Percentiles rank a stretch among this genome's conserved stretches.
phyloP scores from a whole-genome alignment of 1,140 invertebrate species.

The Planococcus citri region DNA sequence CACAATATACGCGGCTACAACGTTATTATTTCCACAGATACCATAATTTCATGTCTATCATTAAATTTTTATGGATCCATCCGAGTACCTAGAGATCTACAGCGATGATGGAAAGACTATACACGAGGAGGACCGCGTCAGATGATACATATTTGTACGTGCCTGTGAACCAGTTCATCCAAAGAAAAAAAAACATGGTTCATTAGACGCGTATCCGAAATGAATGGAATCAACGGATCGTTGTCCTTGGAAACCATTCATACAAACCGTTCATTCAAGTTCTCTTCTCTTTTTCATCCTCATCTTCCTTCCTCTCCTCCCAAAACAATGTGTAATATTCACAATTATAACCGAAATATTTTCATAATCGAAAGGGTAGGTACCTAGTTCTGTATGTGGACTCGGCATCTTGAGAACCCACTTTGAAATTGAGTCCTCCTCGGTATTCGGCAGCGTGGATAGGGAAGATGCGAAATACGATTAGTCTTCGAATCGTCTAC shows the following conservation, averaged over 20 bases:
- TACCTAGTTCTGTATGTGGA: too few species aligned
- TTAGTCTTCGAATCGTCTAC: too few species aligned
- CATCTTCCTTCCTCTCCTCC: neutral
- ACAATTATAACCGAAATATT: too few species aligned
- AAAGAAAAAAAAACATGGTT: neutral
- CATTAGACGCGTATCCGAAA: conserved; percentile 6
- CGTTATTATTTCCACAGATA: neutral
- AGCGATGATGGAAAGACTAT: neutral
- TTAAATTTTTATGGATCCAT: neutral
- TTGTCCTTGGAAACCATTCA: conserved; percentile 6
- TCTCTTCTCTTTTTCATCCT: neutral
- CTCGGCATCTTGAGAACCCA: too few species aligned
- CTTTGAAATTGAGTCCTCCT: too few species aligned
- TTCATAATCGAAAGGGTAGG: too few species aligned
- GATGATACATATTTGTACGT: conserved; percentile 7
- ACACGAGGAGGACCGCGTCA: neutral
- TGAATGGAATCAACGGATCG: conserved; percentile 6
- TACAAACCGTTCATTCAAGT: neutral
- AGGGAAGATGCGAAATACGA: too few species aligned
- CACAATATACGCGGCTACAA: neutral
- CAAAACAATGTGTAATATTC: neutral
- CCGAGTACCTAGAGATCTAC: neutral
- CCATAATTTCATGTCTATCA: neutral
- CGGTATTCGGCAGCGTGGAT: too few species aligned
- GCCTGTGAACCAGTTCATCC: conserved; percentile 5